Evolutionary conservation across 2,113 vertebrate genomes (phyloP).

Genomic region (Numenius arquata): DNA sequence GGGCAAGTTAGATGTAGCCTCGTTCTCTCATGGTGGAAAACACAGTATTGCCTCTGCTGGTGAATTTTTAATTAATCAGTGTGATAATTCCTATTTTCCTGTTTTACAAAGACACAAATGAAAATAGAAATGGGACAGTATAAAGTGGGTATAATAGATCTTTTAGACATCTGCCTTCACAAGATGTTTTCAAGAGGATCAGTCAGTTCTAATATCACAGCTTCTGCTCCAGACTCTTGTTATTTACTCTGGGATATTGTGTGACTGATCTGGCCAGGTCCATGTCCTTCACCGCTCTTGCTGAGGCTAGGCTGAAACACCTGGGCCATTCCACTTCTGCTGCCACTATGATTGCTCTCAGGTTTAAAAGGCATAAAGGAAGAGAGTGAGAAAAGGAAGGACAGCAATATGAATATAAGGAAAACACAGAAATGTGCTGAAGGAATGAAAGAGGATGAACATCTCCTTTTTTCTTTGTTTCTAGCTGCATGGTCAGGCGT

Average conservation of each 20-base stretch:
- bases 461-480: not conserved
- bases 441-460: not conserved
- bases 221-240: not conserved
- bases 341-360: not conserved
- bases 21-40: not conserved
- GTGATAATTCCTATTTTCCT: not conserved
- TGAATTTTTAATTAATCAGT: not conserved
- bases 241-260: not conserved
- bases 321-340: not conserved
- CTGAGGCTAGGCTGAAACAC: not conserved
- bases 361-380: not conserved
- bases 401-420: not conserved
- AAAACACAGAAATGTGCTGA: not conserved
- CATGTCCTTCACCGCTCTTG: not conserved
- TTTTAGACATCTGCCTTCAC: not conserved
- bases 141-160: not conserved
- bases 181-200: not conserved
- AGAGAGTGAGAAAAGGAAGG: not conserved
- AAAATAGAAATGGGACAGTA: not conserved
- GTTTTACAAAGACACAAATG: not conserved
- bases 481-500: not conserved
- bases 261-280: not conserved
- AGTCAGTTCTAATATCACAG: not conserved
- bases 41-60: not conserved
- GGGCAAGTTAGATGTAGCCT: not conserved